phyloP scores from a whole-genome alignment of 1,140 invertebrate genomes.

The Drosophila pseudoobscura region DNA sequence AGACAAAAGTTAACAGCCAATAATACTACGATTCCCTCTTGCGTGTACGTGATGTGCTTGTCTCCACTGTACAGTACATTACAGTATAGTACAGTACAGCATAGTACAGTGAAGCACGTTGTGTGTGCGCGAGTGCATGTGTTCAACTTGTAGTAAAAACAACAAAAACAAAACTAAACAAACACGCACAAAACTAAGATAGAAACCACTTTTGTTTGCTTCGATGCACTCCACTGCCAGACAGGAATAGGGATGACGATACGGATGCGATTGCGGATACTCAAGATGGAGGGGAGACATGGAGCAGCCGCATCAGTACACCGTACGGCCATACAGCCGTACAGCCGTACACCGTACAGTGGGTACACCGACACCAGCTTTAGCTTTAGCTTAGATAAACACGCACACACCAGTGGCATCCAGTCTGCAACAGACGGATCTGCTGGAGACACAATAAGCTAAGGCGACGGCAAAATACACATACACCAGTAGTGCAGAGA shows the following conservation, averaged over 20 bases:
- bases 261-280: background rate
- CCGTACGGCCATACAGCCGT: too few species aligned
- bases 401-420: background rate
- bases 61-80: background rate
- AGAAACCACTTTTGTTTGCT: constrained; percentile 2
- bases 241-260: constrained; percentile 2
- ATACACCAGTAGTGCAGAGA: constrained; percentile 5
- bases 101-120: constrained; percentile 4
- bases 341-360: too few species aligned
- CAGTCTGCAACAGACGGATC: background rate
- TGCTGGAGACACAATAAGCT: constrained; percentile 36
- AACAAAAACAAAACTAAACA: background rate
- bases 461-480: constrained; percentile 24
- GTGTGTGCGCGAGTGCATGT: constrained; percentile 34
- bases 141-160: constrained; percentile 41
- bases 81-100: constrained; percentile 10
- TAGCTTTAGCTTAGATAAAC: constrained; percentile 8
- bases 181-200: constrained; percentile 14
- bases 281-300: too few species aligned
- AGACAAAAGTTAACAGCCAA: constrained; percentile 43
- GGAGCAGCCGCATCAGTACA: too few species aligned
- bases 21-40: constrained; percentile 38
- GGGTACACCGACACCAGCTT: constrained; percentile 8
- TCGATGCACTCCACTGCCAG: too few species aligned
- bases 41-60: constrained; percentile 21